Evolutionary conservation across 2,797 vertebrate genomes (phyloP).

Genomic region (Sus cebifrons): DNA sequence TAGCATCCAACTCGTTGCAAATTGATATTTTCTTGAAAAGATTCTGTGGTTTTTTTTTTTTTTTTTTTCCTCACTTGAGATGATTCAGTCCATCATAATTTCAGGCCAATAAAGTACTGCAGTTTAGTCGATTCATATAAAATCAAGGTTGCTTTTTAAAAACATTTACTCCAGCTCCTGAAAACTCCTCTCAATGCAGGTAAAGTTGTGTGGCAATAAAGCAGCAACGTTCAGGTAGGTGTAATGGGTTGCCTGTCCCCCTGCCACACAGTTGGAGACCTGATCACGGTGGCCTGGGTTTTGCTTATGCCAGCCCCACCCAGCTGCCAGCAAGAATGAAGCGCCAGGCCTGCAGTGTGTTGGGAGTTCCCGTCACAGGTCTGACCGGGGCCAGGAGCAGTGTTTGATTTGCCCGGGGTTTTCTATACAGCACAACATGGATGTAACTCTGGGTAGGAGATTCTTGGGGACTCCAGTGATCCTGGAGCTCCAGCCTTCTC

Average conservation of each 20-base stretch:
- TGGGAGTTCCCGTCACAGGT: neutral
- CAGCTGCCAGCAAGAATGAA: neutral
- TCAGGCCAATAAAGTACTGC: neutral
- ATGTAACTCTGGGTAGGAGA: neutral
- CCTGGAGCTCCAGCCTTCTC: neutral
- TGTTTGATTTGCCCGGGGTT: neutral
- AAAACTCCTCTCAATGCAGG: neutral
- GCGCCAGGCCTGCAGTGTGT: neutral
- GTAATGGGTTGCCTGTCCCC: neutral
- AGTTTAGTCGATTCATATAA: neutral
- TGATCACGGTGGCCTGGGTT: neutral
- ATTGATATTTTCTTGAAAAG: neutral
- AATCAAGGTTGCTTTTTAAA: slow-evolving; percentile 6
- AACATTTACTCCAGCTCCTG: neutral
- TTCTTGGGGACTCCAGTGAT: rapidly evolving
- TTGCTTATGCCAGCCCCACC: neutral
- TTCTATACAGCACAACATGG: neutral
- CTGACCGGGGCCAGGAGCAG: neutral
- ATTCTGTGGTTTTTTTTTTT: neutral
- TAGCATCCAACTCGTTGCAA: neutral
- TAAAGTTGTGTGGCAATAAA: neutral
- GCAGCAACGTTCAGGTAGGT: neutral
- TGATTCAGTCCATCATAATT: neutral
- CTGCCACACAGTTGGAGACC: neutral
- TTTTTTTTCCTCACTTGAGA: neutral